Percentiles rank a stretch among this genome's conserved stretches.
Conservation (phyloP, 2,888 invertebrate genomes). For the Mesorhabditis sp. region DNA sequence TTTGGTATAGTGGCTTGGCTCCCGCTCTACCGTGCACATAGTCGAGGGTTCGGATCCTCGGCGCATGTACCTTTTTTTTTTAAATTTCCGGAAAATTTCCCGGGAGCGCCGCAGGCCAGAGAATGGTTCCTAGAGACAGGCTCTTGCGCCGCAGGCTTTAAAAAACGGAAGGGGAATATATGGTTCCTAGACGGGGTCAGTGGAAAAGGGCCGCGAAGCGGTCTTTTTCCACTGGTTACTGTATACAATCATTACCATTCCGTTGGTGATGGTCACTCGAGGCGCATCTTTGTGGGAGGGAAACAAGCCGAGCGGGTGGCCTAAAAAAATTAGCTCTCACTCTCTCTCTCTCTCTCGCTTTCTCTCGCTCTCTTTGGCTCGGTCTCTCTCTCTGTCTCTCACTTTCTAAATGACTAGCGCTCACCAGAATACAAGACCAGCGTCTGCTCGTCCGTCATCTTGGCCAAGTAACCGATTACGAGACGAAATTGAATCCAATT, state of each 20-base stretch:
- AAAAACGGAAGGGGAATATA: too few species aligned
- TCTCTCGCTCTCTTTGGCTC: too few species aligned
- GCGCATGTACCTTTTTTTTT: too few species aligned
- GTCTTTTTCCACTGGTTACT: too few species aligned
- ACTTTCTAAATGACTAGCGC: background rate
- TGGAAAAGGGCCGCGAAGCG: too few species aligned
- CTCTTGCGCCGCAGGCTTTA: too few species aligned
- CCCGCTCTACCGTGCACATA: too few species aligned
- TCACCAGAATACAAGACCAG: conserved; percentile 66
- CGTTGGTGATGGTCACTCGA: conserved; percentile 67
- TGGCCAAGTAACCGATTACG: conserved; percentile 64
- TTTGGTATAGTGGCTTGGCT: too few species aligned
- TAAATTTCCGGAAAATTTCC: background rate
- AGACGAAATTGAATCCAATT: conserved; percentile 70
- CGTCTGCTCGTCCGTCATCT: conserved; percentile 66
- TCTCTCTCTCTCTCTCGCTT: background rate
- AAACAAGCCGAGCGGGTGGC: conserved; percentile 68
- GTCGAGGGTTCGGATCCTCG: too few species aligned
- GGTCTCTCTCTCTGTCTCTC: background rate
- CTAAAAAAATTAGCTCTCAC: background rate
- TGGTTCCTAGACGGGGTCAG: too few species aligned
- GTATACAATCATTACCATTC: conserved; percentile 62
- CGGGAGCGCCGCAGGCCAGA: too few species aligned
- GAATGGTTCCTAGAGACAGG: too few species aligned
- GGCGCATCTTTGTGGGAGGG: conserved; percentile 62